A percentile compares a stretch with the other conserved stretches of the same genome.
Conservation (phyloP, 2,888 invertebrate species). For the Oscheius onirici region DNA sequence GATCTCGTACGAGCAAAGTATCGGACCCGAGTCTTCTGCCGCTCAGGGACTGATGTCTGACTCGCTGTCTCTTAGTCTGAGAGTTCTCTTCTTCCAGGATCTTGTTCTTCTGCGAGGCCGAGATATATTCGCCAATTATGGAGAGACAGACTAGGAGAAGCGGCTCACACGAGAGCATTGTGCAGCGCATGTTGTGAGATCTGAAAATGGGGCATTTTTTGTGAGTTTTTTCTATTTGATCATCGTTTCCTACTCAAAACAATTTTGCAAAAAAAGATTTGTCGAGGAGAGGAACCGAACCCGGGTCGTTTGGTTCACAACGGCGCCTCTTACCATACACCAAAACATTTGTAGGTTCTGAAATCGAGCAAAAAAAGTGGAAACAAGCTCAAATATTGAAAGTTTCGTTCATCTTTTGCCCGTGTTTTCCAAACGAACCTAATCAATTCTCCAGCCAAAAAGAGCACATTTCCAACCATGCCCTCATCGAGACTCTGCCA, state of each 20-base stretch:
- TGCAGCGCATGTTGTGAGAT: slow-evolving; percentile 62
- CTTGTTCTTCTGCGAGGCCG: background rate
- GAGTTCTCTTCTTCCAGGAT: slow-evolving; percentile 10
- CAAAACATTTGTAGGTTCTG: no score
- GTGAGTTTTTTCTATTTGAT: no score
- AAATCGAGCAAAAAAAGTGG: no score
- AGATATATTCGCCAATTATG: slow-evolving; percentile 47
- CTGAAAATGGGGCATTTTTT: slow-evolving; percentile 20
- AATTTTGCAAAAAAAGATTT: no score
- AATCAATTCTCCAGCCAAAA: slow-evolving; percentile 64
- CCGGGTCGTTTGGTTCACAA: no score
- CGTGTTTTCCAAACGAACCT: no score
- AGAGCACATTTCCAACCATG: slow-evolving; percentile 62
- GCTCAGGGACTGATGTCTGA: slow-evolving; percentile 55
- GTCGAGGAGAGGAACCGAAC: no score
- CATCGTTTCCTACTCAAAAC: no score
- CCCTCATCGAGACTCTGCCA: slow-evolving; percentile 62
- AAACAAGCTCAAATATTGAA: no score
- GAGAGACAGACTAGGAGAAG: slow-evolving; percentile 54
- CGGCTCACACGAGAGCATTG: slow-evolving; percentile 55
- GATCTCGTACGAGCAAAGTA: slow-evolving; percentile 47
- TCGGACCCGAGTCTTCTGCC: slow-evolving; percentile 51
- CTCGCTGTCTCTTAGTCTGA: slow-evolving; percentile 41
- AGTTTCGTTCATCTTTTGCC: no score
- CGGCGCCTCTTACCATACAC: no score